Evolutionary conservation across 2,888 invertebrate genomes (phyloP), one percentile per base, ranked within the genome.

Genomic region (Frankliniella intonsa): DNA sequence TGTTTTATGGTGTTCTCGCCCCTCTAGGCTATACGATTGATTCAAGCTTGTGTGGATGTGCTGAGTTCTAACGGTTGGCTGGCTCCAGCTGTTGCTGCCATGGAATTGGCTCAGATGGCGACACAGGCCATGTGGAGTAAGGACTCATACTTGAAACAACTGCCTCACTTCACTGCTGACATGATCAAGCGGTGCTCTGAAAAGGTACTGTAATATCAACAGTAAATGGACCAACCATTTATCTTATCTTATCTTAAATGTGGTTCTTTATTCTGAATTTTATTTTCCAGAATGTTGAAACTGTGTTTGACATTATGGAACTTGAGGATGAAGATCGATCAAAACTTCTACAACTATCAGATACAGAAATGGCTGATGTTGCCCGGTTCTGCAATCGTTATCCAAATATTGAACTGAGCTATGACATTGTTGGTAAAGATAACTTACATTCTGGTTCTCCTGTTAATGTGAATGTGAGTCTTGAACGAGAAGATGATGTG

Each of bases 41-140:
- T 96, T 87, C 96, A 96, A 87, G 99, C 99, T 0, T 99, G 99
- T 88, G 99, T 99, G 51, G 92, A 97, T 88, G 97, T 97, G 14
- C 88, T 97, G 65, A 95, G 94, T 87, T 97, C 97, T 80, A 98
- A 98, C 86, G 99, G 99, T 55, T 99, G 99, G 99, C 90, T 99
- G 81, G 94, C 97, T 0, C 99, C 99, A 0, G 99, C 99, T 7
- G 96, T 99, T 76, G 97, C 98, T 25, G 98, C 99, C 86, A 99
- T 99, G 99, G 99, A 99, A 89, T 90, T 99, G 86, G 97, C 99
- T 0, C 99, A 99, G 90, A 99, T 99, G 99, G 96, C 97, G 3
- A 99, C 99, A 0, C 99, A 99, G 89, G 99, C 99, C 14, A 98
- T 99, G 98, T 99, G 99, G 98, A 97, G 95, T 86, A 98, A 98